Evolutionary conservation across 2,888 invertebrate genomes (phyloP).

Genomic region (Ischnus inquisitorius): DNA sequence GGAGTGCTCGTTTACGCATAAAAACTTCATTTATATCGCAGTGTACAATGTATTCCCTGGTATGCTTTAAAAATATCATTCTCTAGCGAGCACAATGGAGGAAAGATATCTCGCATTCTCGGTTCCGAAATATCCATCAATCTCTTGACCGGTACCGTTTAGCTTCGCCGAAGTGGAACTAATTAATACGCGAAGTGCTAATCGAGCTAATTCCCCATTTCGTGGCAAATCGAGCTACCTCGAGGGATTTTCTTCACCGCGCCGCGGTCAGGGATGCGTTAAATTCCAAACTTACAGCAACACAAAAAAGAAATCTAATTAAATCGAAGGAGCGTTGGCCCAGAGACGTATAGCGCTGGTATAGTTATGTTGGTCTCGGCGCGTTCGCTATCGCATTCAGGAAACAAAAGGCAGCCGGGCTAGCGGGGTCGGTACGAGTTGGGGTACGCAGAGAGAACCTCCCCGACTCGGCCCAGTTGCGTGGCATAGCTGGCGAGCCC

Average conservation of each 20-base stretch:
- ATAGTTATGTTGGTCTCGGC: constrained; percentile 28
- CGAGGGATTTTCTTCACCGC: not conserved
- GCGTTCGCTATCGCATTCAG: constrained; percentile 8
- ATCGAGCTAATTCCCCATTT: constrained; percentile 17
- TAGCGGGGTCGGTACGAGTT: constrained; percentile 6
- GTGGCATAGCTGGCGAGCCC: constrained; percentile 43
- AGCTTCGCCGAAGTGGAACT: constrained; percentile 3
- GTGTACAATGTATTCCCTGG: constrained; percentile 31
- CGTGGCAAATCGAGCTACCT: not conserved
- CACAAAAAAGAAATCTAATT: constrained; percentile 10
- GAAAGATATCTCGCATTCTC: not conserved
- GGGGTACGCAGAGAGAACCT: constrained; percentile 17
- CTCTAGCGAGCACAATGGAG: no score
- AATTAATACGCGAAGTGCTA: constrained; percentile 20
- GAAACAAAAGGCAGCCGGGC: constrained; percentile 54
- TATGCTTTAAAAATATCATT: constrained; percentile 2
- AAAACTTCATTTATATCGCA: no score
- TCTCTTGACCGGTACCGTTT: not conserved
- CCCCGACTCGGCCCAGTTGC: constrained; percentile 60
- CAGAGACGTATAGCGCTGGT: not conserved
- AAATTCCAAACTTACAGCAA: not conserved
- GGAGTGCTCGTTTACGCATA: no score
- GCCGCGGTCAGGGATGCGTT: not conserved
- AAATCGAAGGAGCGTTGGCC: constrained; percentile 22
- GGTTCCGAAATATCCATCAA: not conserved